These are phyloP conservation scores for Phainopepla nitens DNA, from an alignment of 2,113 vertebrate species.

Conservation along the genomic window DNA sequence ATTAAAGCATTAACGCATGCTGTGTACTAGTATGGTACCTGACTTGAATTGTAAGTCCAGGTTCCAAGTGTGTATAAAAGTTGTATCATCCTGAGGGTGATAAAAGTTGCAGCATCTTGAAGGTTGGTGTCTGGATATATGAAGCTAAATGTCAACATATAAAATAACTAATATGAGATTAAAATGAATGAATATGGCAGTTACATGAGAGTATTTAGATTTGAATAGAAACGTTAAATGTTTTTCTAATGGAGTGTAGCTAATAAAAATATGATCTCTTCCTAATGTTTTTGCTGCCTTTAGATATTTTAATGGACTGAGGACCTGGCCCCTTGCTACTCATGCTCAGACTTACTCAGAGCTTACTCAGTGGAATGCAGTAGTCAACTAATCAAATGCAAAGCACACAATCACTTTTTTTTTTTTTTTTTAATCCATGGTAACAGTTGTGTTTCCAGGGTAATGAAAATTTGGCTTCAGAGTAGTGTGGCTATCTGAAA, in stretches of 20 bases:
- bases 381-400: not conserved
- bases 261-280: not conserved
- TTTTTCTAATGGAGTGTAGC: not conserved
- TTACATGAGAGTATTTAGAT: not conserved
- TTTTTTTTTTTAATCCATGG: not conserved
- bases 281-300: not conserved
- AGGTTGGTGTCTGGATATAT: not conserved
- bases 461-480: not conserved
- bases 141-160: not conserved
- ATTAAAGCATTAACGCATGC: not conserved
- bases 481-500: not conserved
- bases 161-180: not conserved
- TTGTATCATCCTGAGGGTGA: not conserved
- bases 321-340: not conserved
- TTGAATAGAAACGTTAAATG: not conserved
- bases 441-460: not conserved
- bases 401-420: accelerated
- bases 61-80: not conserved
- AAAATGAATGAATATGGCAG: not conserved
- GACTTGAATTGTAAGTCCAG: not conserved
- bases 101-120: not conserved
- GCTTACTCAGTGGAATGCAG: not conserved
- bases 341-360: not conserved
- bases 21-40: not conserved
- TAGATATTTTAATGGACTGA: not conserved